These are phyloP conservation scores for Todiramphus chloris DNA, from an alignment of 2,113 vertebrate species.

Conservation along the genomic window DNA sequence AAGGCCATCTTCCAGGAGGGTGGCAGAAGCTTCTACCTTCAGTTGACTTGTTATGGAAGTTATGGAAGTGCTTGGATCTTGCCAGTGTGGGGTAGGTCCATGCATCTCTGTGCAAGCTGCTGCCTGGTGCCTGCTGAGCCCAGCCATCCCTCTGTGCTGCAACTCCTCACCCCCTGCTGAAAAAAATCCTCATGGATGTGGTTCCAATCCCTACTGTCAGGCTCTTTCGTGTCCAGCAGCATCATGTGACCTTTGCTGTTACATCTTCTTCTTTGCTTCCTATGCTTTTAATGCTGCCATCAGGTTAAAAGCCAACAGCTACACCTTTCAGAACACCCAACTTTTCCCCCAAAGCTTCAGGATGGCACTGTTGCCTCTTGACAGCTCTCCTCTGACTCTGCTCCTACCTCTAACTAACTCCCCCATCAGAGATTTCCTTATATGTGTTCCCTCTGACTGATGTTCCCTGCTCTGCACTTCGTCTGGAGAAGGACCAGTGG, in stretches of 20 bases:
- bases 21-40: neutral
- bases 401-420: neutral
- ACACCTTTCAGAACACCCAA: neutral
- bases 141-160: neutral
- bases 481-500: neutral
- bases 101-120: neutral
- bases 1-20: neutral
- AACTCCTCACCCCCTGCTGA: neutral
- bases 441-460: fast-evolving
- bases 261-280: neutral
- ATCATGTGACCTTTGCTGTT: neutral
- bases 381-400: neutral
- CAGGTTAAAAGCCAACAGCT: neutral
- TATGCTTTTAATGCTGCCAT: neutral
- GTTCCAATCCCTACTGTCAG: neutral
- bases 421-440: neutral
- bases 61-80: neutral
- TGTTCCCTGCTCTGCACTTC: neutral
- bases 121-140: neutral
- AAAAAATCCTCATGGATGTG: neutral
- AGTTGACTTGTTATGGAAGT: neutral
- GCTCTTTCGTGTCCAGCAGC: neutral
- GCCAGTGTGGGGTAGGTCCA: neutral
- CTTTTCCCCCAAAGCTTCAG: neutral
- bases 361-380: neutral